Evolutionary conservation across 1,140 invertebrate species (phyloP).

Genomic region (Oppia nitens): DNA sequence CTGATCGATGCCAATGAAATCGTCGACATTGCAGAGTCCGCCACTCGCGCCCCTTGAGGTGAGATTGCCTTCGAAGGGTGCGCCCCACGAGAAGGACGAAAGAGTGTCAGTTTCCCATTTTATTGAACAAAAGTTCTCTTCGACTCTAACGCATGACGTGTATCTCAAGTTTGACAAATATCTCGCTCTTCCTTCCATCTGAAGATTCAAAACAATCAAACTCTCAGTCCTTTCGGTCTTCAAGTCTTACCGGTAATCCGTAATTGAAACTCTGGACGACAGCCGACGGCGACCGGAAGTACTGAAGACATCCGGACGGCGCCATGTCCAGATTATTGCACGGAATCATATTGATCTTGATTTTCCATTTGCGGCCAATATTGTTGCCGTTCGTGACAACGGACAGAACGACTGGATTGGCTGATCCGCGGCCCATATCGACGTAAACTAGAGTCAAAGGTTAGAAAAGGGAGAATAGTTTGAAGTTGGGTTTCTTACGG

Average conservation of each 20-base stretch:
- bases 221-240: not conserved
- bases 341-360: constrained; percentile 52
- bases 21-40: constrained; percentile 22
- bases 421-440: constrained; percentile 48
- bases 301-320: constrained; percentile 23
- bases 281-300: constrained; percentile 20
- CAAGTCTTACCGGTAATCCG: constrained; percentile 24
- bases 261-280: constrained; percentile 43
- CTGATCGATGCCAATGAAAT: constrained; percentile 25
- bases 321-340: constrained; percentile 43
- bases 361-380: constrained; percentile 52
- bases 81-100: constrained; percentile 22
- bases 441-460: constrained; percentile 49
- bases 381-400: constrained; percentile 40
- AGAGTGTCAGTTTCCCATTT: constrained; percentile 24
- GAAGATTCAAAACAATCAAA: not conserved
- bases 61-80: constrained; percentile 17
- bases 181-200: constrained; percentile 34
- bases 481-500: constrained; percentile 35
- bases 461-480: not conserved
- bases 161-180: constrained; percentile 77
- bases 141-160: constrained; percentile 61
- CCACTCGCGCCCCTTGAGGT: constrained; percentile 20
- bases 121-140: constrained; percentile 71
- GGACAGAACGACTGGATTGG: constrained; percentile 45